These are phyloP conservation scores for Aphrophora alni DNA, from an alignment of 2,888 invertebrate species.

Conservation along the genomic window DNA sequence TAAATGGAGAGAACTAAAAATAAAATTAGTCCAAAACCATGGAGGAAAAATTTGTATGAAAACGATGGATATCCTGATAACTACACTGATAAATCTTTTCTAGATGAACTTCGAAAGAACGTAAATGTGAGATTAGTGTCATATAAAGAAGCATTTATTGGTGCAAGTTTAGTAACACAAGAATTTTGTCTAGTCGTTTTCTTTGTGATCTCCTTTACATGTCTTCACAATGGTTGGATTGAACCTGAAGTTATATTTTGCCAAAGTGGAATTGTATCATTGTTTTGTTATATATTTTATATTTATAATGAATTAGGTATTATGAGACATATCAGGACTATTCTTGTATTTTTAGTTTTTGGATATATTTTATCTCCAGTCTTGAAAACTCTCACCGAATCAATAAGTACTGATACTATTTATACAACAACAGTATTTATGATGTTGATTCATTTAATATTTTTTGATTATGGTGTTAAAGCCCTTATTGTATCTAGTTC, in stretches of 20 bases:
- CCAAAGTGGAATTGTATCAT: conserved; percentile 63
- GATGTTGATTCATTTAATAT: conserved; percentile 86
- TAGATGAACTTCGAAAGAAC: conserved; percentile 85
- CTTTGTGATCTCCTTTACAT: conserved; percentile 75
- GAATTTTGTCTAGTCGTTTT: conserved; percentile 79
- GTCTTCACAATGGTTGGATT: conserved; percentile 72
- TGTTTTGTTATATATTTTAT: conserved; percentile 69
- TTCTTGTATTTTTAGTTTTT: conserved; percentile 81
- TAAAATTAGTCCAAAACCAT: conserved; percentile 64
- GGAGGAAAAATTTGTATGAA: conserved; percentile 91
- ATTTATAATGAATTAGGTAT: conserved; percentile 50
- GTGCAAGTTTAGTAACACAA: conserved; percentile 79
- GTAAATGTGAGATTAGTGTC: conserved; percentile 77
- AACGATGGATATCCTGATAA: conserved; percentile 89
- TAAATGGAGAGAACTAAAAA: too few species aligned
- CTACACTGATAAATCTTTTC: conserved; percentile 86
- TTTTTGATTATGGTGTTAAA: conserved; percentile 90
- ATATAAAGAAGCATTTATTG: conserved; percentile 71
- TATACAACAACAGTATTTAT: conserved; percentile 90
- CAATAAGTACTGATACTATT: conserved; percentile 97
- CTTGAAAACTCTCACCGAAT: conserved; percentile 92
- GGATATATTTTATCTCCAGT: conserved; percentile 91
- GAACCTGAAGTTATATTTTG: conserved; percentile 70
- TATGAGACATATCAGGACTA: conserved; percentile 74
- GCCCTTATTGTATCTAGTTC: conserved; percentile 91